Conservation (phyloP, 2,797 vertebrate genomes). For the Rhabdophis nuchalis region DNA sequence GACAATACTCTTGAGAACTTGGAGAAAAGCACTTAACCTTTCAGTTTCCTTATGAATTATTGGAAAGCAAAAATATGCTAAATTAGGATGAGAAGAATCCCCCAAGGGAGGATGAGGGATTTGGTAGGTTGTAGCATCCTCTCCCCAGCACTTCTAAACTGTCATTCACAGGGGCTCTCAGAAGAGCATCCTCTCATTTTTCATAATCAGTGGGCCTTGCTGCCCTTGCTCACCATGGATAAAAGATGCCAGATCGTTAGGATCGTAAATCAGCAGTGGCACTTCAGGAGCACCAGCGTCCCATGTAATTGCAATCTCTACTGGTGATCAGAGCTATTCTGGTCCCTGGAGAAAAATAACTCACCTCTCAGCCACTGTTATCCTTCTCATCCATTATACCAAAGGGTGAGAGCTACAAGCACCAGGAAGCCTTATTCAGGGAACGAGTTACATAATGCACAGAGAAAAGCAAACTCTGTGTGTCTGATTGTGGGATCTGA, state of each 20-base stretch:
- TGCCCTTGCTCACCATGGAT: slow-evolving; percentile 2
- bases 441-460: not conserved
- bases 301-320: slow-evolving; percentile 13
- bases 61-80: not conserved
- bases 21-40: not conserved
- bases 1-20: not conserved
- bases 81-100: not conserved
- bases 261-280: slow-evolving; percentile 6
- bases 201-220: not conserved
- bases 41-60: not conserved
- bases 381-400: slow-evolving; percentile 16
- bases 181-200: not conserved
- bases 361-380: slow-evolving; percentile 7
- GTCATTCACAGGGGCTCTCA: not conserved
- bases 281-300: slow-evolving; percentile 15
- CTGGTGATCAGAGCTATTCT: slow-evolving; percentile 14
- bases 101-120: not conserved
- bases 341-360: slow-evolving; percentile 8
- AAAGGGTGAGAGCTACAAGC: not conserved
- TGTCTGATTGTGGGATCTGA: not conserved
- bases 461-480: not conserved
- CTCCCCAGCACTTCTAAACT: not conserved
- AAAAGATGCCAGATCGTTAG: slow-evolving; percentile 14
- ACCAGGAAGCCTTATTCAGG: not conserved
- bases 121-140: not conserved